Evolutionary conservation across 2,797 vertebrate species (phyloP).

Genomic region (Hippocampus kuda): DNA sequence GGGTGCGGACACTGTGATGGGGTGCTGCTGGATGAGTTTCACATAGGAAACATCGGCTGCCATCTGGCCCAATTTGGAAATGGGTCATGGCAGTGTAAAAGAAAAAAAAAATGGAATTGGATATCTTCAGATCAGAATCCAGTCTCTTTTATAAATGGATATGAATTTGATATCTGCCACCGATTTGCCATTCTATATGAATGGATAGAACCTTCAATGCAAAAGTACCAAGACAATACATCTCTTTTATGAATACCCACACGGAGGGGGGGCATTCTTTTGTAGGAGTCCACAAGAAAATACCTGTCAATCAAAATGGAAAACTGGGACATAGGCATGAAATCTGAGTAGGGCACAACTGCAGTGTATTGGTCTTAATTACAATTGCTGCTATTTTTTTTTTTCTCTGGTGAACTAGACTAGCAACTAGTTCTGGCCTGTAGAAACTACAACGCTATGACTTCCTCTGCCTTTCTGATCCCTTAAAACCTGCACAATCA

Average conservation of each 20-base stretch:
- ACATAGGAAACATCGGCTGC: background rate
- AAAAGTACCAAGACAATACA: background rate
- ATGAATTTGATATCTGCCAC: background rate
- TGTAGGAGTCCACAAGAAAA: background rate
- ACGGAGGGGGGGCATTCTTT: background rate
- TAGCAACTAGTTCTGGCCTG: background rate
- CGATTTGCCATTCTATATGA: no score
- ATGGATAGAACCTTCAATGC: background rate
- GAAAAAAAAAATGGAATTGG: background rate
- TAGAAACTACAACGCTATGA: background rate
- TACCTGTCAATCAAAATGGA: background rate
- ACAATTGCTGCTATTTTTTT: background rate
- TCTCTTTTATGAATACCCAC: background rate
- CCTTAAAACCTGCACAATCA: constrained; percentile 14
- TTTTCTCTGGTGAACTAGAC: background rate
- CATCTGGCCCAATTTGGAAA: constrained; percentile 2
- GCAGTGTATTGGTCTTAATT: background rate
- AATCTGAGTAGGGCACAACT: background rate
- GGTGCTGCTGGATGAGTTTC: background rate
- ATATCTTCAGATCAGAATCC: constrained; percentile 1
- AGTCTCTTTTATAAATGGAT: background rate
- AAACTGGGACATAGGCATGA: background rate
- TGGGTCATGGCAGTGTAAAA: constrained; percentile 5
- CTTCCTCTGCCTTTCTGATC: constrained; percentile 11
- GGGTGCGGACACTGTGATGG: background rate